phyloP scores from a whole-genome alignment of 2,797 vertebrate species.

The Lepus oiostolus region DNA sequence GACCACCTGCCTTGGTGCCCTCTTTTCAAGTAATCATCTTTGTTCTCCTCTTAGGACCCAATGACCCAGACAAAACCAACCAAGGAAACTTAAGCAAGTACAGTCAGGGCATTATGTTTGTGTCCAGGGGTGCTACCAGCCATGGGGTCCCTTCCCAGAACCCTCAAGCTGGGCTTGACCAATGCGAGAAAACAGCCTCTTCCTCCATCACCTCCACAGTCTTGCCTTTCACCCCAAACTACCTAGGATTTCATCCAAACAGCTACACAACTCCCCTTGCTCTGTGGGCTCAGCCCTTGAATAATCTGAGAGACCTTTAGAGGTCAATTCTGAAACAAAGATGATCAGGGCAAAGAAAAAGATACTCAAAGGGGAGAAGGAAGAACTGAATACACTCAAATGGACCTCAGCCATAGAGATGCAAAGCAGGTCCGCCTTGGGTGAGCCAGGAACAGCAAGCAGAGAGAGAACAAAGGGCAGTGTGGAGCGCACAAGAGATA shows the following conservation, averaged over 20 bases:
- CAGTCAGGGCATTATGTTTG: neutral
- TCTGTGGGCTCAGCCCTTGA: neutral
- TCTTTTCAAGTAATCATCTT: neutral
- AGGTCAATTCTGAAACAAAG: constrained; percentile 58
- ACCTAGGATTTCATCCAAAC: constrained; percentile 18
- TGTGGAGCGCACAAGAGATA: constrained; percentile 42
- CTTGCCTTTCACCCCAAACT: neutral
- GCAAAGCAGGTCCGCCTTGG: constrained; percentile 54
- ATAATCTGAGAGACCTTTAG: constrained; percentile 18
- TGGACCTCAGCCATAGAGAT: constrained; percentile 68
- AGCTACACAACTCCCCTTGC: neutral
- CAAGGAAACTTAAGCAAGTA: neutral
- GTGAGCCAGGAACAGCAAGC: constrained; percentile 24
- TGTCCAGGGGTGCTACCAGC: neutral
- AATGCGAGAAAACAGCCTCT: neutral
- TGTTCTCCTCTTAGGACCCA: neutral
- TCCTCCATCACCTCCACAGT: neutral
- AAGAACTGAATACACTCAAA: neutral
- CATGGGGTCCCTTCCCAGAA: neutral
- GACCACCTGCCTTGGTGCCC: neutral
- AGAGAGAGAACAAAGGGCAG: neutral
- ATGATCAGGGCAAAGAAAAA: constrained; percentile 34
- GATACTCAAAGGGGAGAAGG: constrained; percentile 40
- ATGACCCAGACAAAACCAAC: neutral
- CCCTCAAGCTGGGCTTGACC: neutral